Evolutionary conservation across 2,113 vertebrate species (phyloP).

Genomic region (Saimiri boliviensis): DNA sequence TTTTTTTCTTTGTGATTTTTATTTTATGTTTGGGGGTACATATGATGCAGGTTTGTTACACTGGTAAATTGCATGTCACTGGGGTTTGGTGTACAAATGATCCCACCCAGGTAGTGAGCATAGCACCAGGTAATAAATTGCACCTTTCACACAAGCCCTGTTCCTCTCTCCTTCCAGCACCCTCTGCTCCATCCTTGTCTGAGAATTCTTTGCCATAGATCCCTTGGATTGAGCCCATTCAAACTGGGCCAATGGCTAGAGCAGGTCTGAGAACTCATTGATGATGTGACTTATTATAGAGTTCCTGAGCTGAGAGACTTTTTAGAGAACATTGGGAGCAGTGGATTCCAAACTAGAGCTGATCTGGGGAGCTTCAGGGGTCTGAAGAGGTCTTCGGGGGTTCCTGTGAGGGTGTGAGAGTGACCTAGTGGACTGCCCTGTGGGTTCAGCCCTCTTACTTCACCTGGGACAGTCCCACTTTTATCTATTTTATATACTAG

Average conservation of each 20-base stretch:
- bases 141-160: neutral
- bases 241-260: neutral
- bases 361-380: neutral
- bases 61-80: too few species aligned
- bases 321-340: neutral
- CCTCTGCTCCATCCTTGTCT: neutral
- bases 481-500: neutral
- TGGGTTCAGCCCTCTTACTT: neutral
- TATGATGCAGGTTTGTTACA: too few species aligned
- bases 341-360: neutral
- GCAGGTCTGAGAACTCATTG: rapidly evolving
- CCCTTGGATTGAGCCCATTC: neutral
- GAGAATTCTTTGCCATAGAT: neutral
- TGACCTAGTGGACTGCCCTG: neutral
- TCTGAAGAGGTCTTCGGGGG: neutral
- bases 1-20: too few species aligned
- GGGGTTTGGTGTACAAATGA: too few species aligned
- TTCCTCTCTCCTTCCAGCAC: neutral
- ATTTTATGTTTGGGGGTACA: too few species aligned
- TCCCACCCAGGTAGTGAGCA: too few species aligned
- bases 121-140: neutral
- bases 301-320: neutral
- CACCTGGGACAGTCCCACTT: too few species aligned
- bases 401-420: neutral
- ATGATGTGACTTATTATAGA: neutral